A percentile compares a stretch with the other conserved stretches of the same genome.
Evolutionary conservation across 2,888 invertebrate genomes (phyloP).

Genomic region (Plemyria rubiginata): DNA sequence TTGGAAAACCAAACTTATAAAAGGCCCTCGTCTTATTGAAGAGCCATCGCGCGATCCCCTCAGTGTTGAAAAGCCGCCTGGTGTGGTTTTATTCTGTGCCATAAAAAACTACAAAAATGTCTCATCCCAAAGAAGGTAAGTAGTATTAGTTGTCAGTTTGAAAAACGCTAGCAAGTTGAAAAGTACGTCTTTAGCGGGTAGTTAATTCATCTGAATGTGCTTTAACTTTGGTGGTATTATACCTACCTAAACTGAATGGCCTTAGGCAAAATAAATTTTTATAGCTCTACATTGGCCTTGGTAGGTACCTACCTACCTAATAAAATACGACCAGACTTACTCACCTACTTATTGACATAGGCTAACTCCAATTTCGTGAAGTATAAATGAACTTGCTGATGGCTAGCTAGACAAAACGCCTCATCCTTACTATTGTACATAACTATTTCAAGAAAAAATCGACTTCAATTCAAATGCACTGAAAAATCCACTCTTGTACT

Average conservation of each 20-base stretch:
- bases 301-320: too few relatives aligned
- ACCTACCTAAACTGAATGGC: too few relatives aligned
- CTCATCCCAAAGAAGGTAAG: slow-evolving; percentile 76
- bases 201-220: background rate
- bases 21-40: slow-evolving; percentile 61
- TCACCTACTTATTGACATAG: too few relatives aligned
- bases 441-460: too few relatives aligned
- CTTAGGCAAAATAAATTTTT: background rate
- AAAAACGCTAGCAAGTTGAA: slow-evolving; percentile 43
- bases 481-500: too few relatives aligned
- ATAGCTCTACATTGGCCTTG: slow-evolving; percentile 18
- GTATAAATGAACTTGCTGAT: too few relatives aligned
- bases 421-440: too few relatives aligned
- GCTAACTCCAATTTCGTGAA: too few relatives aligned
- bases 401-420: too few relatives aligned
- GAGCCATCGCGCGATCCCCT: slow-evolving; percentile 62
- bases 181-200: slow-evolving; percentile 26
- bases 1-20: slow-evolving; percentile 71
- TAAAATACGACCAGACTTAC: slow-evolving; percentile 5
- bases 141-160: slow-evolving; percentile 47
- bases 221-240: slow-evolving; percentile 18
- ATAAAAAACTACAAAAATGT: slow-evolving; percentile 58
- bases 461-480: too few relatives aligned
- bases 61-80: slow-evolving; percentile 52
- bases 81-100: slow-evolving; percentile 30